Evolutionary conservation across 2,113 vertebrate species (phyloP).

Genomic region (Corythoichthys intestinalis): DNA sequence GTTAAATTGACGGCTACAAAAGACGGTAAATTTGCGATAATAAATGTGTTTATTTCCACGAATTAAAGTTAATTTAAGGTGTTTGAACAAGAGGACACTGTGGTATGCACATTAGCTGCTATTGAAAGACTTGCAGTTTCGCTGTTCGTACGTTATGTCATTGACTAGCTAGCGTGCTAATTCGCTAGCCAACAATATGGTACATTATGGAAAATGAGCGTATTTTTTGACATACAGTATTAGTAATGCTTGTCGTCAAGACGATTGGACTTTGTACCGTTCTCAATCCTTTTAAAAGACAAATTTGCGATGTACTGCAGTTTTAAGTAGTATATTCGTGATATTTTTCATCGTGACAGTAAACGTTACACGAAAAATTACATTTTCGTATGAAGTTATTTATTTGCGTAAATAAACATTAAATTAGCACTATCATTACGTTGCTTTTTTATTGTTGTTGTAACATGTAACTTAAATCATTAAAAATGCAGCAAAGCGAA

Average conservation of each 20-base stretch:
- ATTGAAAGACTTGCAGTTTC: neutral
- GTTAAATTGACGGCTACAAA: constrained; percentile 55
- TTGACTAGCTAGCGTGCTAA: constrained; percentile 4
- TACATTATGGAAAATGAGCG: neutral
- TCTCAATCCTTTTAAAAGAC: neutral
- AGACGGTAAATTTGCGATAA: constrained; percentile 48
- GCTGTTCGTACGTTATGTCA: neutral
- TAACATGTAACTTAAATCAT: neutral
- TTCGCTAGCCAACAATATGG: neutral
- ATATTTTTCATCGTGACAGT: too few relatives aligned
- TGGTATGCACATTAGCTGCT: fast-evolving
- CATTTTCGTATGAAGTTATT: neutral
- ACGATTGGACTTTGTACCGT: neutral
- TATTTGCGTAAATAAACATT: neutral
- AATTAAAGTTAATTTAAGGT: fast-evolving
- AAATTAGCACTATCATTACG: neutral
- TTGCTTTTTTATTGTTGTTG: neutral
- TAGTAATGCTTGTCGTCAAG: neutral
- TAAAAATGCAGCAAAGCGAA: neutral
- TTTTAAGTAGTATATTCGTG: too few relatives aligned
- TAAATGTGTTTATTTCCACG: fast-evolving
- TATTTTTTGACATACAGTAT: neutral
- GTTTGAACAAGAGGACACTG: fast-evolving
- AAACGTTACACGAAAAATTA: too few relatives aligned
- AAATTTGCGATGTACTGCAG: too few relatives aligned